Base-by-base conservation (phyloP, 2,797 vertebrate species). In the Uromys caudimaculatus region DNA sequence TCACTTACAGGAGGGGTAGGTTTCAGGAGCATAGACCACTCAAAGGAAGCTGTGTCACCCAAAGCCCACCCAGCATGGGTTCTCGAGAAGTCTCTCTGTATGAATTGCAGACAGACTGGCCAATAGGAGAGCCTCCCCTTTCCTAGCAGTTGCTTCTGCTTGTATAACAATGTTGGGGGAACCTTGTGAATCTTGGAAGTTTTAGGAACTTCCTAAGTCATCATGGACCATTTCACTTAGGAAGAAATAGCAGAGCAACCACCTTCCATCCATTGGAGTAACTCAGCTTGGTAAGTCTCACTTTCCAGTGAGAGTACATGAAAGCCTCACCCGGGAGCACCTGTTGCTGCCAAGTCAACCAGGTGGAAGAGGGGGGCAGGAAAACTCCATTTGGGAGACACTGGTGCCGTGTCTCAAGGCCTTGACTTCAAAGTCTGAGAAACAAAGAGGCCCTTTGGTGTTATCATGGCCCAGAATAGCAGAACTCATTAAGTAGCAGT, bases 401-500 rank as follows among this genome's bases (percentile, higher is more conserved):
- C 41, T 9, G 4, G 77, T 92, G 58, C 0, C 1, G n/a, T 19
- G 81, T 17, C 82, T 85, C 0, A 4, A 44, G 38, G 6, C 19
- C 67, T 77, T 83, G 19, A 35, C 47, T 96, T 92, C 86, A 67
- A 79, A 95, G 88, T 87, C 85, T 62, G 24, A 94, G 93, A 92
- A 89, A 90, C 54, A 92, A 94, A 90, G n/a, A 79, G 84, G 29
- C 32, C 23, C 3, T 92, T 96, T 88, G 38, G 41, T 86, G 29
- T 78, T 82, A 81, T 85, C 13, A 14, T 89, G 0, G 0, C 2
- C 29, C 50, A 56, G 90, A 83, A 71, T 44, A 93, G 83, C 50
- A 75, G 83, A 87, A 96, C 89, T 88, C 89, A 97, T 97, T 96
- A 96, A 93, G 76, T n/a, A 76, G 41, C 85, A 91, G 89, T 96